phyloP scores from a whole-genome alignment of 2,888 invertebrate genomes.

The Amblyjoppa proteus region DNA sequence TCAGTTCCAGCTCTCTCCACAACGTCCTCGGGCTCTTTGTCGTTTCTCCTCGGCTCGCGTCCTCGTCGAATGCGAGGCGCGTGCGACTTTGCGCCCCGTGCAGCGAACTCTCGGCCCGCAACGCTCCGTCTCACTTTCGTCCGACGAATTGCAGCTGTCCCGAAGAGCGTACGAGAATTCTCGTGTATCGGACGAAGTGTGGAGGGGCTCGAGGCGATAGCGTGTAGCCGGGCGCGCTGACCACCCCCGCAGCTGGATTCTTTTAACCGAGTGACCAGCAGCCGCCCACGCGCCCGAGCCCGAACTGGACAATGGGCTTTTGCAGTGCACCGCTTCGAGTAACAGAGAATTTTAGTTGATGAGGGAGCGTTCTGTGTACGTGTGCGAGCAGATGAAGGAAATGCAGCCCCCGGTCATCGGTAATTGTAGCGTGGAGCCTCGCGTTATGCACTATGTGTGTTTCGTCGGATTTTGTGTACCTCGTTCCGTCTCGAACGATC shows the following conservation, averaged over 20 bases:
- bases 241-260: slow-evolving; percentile 71
- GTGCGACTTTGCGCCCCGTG: slow-evolving; percentile 26
- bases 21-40: slow-evolving; percentile 13
- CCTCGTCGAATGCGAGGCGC: slow-evolving; percentile 36
- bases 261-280: slow-evolving; percentile 75
- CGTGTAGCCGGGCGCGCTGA: slow-evolving; percentile 24
- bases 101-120: slow-evolving; percentile 14
- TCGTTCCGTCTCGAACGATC: slow-evolving; percentile 57
- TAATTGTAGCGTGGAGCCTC: slow-evolving; percentile 49
- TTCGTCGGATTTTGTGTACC: slow-evolving; percentile 25
- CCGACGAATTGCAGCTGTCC: neutral
- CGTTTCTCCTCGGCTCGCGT: neutral
- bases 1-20: slow-evolving; percentile 59
- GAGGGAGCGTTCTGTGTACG: neutral
- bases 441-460: slow-evolving; percentile 36
- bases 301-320: slow-evolving; percentile 61
- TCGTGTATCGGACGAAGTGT: slow-evolving; percentile 18
- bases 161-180: slow-evolving; percentile 22
- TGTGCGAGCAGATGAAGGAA: slow-evolving; percentile 27
- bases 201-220: slow-evolving; percentile 63
- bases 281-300: slow-evolving; percentile 77
- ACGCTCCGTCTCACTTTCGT: slow-evolving; percentile 1
- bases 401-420: slow-evolving; percentile 54
- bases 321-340: neutral
- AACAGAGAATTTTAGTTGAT: slow-evolving; percentile 43